These are phyloP conservation scores for Monomorium pharaonis DNA, from an alignment of 1,140 invertebrate species.

Conservation along the genomic window DNA sequence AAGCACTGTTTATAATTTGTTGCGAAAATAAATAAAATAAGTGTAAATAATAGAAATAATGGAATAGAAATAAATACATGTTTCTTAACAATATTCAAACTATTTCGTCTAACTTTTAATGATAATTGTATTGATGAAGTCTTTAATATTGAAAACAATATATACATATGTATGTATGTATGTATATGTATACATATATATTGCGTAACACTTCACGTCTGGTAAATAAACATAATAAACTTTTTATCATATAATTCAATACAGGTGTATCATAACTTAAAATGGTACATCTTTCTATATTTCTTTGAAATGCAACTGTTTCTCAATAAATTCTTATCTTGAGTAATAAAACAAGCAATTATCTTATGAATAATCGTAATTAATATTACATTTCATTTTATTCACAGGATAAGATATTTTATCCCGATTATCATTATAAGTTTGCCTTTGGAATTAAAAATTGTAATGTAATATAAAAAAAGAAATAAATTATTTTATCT, in stretches of 20 bases:
- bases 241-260: constrained; percentile 24
- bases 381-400: constrained; percentile 46
- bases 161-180: too few species aligned
- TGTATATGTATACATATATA: constrained; percentile 31
- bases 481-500: constrained; percentile 5
- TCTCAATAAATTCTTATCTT: neutral
- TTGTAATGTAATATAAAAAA: neutral
- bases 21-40: constrained; percentile 14
- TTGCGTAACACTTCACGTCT: constrained; percentile 17
- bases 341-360: constrained; percentile 22
- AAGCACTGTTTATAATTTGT: constrained; percentile 3
- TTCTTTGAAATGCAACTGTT: constrained; percentile 1
- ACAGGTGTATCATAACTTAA: constrained; percentile 7
- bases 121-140: neutral
- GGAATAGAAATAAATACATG: neutral
- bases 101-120: neutral
- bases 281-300: neutral
- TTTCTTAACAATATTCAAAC: neutral
- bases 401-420: neutral
- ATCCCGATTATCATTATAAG: neutral
- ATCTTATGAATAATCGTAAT: constrained; percentile 25
- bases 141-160: neutral
- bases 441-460: neutral
- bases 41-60: constrained; percentile 3
- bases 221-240: constrained; percentile 33